phyloP scores from a whole-genome alignment of 2,113 vertebrate species.

The Pituophis catenifer region DNA sequence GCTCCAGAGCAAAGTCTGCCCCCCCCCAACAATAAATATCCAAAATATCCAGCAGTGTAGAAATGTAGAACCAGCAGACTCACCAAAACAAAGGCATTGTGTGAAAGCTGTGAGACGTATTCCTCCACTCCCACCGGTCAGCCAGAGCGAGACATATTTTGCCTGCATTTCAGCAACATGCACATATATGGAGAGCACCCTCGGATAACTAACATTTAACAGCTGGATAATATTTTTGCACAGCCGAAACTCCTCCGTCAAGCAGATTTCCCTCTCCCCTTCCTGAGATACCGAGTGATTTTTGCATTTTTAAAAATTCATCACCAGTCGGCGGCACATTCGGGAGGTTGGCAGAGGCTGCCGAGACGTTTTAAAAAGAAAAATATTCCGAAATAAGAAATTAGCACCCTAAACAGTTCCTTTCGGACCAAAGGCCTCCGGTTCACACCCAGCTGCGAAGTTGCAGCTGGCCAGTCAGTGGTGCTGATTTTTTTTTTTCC shows the following conservation, averaged over 20 bases:
- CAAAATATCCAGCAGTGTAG: not conserved
- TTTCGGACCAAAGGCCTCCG: not conserved
- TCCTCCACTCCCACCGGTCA: not conserved
- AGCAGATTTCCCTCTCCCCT: not conserved
- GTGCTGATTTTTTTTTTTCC: not conserved
- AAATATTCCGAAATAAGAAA: not conserved
- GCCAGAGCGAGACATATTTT: too few relatives aligned
- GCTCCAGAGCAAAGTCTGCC: not conserved
- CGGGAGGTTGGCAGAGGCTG: not conserved
- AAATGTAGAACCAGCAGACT: not conserved
- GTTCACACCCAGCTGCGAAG: not conserved
- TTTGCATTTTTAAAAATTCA: not conserved
- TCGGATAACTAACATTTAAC: not conserved
- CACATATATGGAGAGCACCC: not conserved
- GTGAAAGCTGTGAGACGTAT: too few relatives aligned
- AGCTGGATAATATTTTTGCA: not conserved
- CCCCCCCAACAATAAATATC: not conserved
- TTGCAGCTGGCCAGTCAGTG: not conserved
- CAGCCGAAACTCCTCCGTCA: not conserved
- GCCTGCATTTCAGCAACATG: not conserved
- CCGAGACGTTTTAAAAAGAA: not conserved
- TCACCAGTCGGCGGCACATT: fast-evolving
- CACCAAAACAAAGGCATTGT: too few relatives aligned
- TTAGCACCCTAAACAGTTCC: not conserved
- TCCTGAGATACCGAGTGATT: not conserved